Evolutionary conservation across 2,888 invertebrate genomes (phyloP).

Genomic region (Cremastobaeus sp.): DNA sequence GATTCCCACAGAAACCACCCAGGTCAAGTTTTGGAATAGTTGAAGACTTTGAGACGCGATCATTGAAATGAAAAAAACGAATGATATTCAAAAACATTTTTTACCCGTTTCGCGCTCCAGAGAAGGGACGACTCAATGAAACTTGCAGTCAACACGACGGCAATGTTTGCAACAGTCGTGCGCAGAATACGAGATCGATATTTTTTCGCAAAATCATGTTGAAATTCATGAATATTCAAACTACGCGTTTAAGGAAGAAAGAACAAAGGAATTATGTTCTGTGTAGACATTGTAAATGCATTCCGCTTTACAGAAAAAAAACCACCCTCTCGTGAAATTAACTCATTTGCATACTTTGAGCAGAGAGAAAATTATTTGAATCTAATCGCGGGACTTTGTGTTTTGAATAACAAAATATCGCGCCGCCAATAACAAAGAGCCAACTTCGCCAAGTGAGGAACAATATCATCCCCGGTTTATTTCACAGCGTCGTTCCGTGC

Average conservation of each 20-base stretch:
- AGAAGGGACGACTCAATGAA: not conserved
- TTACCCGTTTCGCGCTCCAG: not conserved
- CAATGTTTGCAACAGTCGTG: not conserved
- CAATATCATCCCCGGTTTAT: too few relatives aligned
- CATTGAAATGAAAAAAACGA: too few relatives aligned
- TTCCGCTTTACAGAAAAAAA: not conserved
- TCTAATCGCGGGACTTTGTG: constrained; percentile 19
- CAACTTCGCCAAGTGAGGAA: too few relatives aligned
- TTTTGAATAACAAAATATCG: constrained; percentile 9
- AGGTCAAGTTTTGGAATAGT: too few relatives aligned
- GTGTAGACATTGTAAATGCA: constrained; percentile 10
- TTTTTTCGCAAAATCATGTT: constrained; percentile 2
- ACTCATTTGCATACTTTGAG: constrained; percentile 34
- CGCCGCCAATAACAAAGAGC: not conserved
- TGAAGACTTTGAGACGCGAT: too few relatives aligned
- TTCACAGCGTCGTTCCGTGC: too few relatives aligned
- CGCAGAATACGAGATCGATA: not conserved
- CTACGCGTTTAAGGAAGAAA: not conserved
- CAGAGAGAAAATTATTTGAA: constrained; percentile 21
- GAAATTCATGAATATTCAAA: constrained; percentile 30
- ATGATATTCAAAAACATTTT: too few relatives aligned
- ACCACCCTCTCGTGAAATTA: constrained; percentile 12
- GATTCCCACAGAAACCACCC: too few relatives aligned
- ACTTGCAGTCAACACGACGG: not conserved
- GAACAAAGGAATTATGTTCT: constrained; percentile 9